Conservation (phyloP, 2,888 invertebrate species). For the Acholoe squamosa region DNA sequence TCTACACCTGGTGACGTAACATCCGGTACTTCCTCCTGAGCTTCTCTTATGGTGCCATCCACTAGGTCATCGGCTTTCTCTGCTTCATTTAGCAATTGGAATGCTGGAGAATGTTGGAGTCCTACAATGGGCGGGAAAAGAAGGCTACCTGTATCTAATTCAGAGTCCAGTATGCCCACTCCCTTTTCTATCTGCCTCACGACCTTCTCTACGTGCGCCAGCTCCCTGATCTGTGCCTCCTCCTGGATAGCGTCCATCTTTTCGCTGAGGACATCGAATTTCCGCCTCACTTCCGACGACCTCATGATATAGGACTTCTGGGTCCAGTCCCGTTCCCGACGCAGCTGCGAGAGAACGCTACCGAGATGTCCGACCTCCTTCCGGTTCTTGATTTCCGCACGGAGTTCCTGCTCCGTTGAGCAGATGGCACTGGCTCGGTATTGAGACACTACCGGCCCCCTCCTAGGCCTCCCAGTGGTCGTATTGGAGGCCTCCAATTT, state of each 20-base stretch:
- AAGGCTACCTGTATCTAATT: neutral
- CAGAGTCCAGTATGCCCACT: neutral
- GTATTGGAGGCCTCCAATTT: constrained; percentile 46
- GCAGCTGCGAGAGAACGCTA: neutral
- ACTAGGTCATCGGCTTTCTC: too few species aligned
- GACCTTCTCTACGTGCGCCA: neutral
- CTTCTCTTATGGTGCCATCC: too few species aligned
- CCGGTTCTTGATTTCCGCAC: constrained; percentile 48
- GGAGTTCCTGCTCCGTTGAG: constrained; percentile 23
- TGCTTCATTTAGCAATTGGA: too few species aligned
- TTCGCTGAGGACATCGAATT: neutral
- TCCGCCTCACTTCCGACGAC: neutral
- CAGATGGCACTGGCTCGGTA: constrained; percentile 34
- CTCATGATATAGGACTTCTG: constrained; percentile 21
- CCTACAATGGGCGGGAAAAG: too few species aligned
- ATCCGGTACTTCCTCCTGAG: too few species aligned
- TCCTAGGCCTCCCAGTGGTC: constrained; percentile 20
- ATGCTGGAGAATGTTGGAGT: too few species aligned
- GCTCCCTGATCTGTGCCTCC: constrained; percentile 8
- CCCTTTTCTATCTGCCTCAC: constrained; percentile 11
- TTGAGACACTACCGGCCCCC: neutral
- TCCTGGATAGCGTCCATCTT: constrained; percentile 33
- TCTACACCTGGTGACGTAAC: too few species aligned
- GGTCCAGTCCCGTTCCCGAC: constrained; percentile 4
- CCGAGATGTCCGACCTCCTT: neutral